Conservation (phyloP, 1,140 invertebrate genomes). For the Trichoplusia ni region DNA sequence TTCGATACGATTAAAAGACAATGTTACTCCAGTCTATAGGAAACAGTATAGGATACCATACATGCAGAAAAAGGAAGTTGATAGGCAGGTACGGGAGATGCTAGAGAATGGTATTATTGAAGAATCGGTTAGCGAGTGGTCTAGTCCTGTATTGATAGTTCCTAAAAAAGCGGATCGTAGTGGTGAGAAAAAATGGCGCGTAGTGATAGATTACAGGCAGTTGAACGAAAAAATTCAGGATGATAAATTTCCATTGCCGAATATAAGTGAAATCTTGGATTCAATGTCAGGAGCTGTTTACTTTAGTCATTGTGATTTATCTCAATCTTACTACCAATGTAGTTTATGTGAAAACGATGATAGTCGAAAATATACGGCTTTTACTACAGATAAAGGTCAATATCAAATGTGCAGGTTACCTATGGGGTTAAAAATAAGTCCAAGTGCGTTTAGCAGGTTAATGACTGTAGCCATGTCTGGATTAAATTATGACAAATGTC, state of each 20-base stretch:
- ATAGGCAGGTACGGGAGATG: neutral
- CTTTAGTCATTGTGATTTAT: slow-evolving; percentile 9
- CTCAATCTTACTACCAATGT: slow-evolving; percentile 11
- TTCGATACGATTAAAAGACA: neutral
- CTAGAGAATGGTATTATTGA: neutral
- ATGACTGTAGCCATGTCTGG: slow-evolving; percentile 20
- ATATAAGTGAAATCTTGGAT: neutral
- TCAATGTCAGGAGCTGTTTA: slow-evolving; percentile 13
- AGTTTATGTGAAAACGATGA: neutral
- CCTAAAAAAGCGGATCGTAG: neutral
- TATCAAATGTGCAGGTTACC: slow-evolving; percentile 29
- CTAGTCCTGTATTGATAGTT: neutral
- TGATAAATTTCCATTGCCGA: neutral
- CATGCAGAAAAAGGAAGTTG: neutral
- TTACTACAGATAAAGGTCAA: slow-evolving; percentile 21
- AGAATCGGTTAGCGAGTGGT: neutral
- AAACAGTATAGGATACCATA: neutral
- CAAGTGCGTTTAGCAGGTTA: slow-evolving; percentile 10
- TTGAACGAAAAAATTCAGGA: neutral
- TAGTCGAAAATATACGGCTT: slow-evolving; percentile 11
- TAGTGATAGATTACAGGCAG: neutral
- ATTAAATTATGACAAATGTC: neutral
- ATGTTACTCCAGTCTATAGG: neutral
- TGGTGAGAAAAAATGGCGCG: neutral
- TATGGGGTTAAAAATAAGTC: slow-evolving; percentile 24